A percentile compares a stretch with the other conserved stretches of the same genome.
Evolutionary conservation across 2,888 invertebrate genomes (phyloP).

Genomic region (Myopa tessellatipennis): DNA sequence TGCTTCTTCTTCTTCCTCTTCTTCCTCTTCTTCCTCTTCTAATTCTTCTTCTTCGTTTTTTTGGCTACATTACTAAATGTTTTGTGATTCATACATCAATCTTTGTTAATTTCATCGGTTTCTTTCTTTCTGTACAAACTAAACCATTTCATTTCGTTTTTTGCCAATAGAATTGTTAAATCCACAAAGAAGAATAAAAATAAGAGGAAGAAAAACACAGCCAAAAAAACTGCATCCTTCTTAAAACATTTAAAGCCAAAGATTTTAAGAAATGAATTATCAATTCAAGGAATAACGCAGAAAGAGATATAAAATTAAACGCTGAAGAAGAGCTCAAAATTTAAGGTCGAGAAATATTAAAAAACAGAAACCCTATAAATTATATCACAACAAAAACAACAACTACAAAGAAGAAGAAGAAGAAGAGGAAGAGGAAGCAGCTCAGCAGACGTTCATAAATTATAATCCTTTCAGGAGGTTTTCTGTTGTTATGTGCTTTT

Average conservation of each 20-base stretch:
- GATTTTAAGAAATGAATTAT: background rate
- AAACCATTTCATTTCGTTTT: slow-evolving; percentile 15
- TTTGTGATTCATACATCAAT: slow-evolving; percentile 4
- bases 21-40: background rate
- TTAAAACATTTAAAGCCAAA: background rate
- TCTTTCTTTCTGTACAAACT: background rate
- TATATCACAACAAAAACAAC: background rate
- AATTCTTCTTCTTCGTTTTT: background rate
- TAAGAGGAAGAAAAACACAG: background rate
- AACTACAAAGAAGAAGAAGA: background rate
- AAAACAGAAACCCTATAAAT: background rate
- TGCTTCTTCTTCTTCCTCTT: background rate
- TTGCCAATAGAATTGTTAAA: background rate
- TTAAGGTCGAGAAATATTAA: background rate
- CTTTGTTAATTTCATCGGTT: background rate
- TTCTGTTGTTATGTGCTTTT: too few species aligned
- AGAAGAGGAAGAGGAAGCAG: background rate
- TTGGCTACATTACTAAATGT: background rate
- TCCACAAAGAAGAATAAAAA: background rate
- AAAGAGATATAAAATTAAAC: background rate
- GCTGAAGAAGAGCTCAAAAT: background rate
- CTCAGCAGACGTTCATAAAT: background rate
- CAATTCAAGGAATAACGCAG: background rate
- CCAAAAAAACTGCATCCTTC: background rate
- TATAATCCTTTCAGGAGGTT: slow-evolving; percentile 2